phyloP scores from a whole-genome alignment of 35 echinoderm and acorn worm species.

The Heliocidaris erythrogramma region DNA sequence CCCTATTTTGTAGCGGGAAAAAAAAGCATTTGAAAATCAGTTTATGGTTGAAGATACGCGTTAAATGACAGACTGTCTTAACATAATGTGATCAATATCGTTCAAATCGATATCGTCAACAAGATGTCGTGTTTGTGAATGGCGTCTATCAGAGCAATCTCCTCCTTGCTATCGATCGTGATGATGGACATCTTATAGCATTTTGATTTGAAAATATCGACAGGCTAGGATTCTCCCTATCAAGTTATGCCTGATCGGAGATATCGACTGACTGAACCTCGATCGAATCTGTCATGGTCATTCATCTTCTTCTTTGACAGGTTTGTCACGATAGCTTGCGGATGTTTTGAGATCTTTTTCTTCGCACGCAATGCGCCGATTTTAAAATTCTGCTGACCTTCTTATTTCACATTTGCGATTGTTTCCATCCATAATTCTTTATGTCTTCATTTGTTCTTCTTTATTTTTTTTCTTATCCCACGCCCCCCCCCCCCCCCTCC shows the following conservation, averaged over 20 bases:
- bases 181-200: background rate
- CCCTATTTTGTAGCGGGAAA: background rate
- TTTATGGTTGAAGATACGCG: background rate
- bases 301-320: background rate
- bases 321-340: background rate
- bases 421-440: background rate
- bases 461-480: background rate
- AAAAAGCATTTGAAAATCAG: background rate
- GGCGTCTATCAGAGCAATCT: background rate
- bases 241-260: background rate
- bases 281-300: background rate
- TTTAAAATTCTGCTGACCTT: background rate
- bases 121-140: constrained; percentile 10
- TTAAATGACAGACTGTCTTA: background rate
- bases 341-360: background rate
- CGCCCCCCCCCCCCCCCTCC: no score
- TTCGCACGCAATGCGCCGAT: background rate
- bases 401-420: background rate
- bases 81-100: background rate
- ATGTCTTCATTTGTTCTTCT: background rate
- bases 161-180: background rate
- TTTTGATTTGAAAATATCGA: background rate
- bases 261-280: background rate
- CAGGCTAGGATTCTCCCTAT: background rate
- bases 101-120: background rate